A percentile compares a stretch with the other conserved stretches of the same genome.
Conservation (phyloP, 2,888 invertebrate genomes). For the Pristionchus exspectatus region DNA sequence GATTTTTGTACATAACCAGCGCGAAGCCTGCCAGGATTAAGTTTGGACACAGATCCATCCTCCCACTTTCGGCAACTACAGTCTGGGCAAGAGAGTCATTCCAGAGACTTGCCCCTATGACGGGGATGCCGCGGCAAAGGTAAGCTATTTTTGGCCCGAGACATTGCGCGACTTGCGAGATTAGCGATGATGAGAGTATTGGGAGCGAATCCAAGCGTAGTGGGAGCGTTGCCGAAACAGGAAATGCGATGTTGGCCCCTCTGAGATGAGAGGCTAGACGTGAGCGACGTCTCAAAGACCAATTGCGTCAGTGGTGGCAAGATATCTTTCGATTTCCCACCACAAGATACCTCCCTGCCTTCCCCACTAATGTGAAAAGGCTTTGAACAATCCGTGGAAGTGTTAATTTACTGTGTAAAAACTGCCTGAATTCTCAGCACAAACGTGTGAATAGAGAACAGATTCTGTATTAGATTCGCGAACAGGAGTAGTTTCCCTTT, state of each 20-base stretch:
- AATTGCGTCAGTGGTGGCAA: not conserved
- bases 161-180: not conserved
- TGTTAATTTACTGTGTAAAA: not conserved
- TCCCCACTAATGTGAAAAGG: not conserved
- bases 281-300: not conserved
- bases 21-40: not conserved
- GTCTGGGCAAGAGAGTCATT: not conserved
- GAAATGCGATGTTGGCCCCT: not conserved
- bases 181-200: not conserved
- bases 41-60: not conserved
- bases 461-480: not conserved
- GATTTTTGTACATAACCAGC: not conserved
- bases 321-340: not conserved
- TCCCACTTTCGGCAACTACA: not conserved
- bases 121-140: not conserved
- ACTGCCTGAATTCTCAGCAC: not conserved
- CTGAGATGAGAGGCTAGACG: not conserved
- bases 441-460: not conserved
- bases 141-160: not conserved
- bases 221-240: not conserved
- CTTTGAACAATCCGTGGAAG: not conserved
- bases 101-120: not conserved
- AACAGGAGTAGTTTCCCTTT: not conserved
- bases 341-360: not conserved
- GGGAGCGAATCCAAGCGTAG: not conserved